Conservation (phyloP, 2,113 vertebrate genomes). For the Atlantisia rogersi region DNA sequence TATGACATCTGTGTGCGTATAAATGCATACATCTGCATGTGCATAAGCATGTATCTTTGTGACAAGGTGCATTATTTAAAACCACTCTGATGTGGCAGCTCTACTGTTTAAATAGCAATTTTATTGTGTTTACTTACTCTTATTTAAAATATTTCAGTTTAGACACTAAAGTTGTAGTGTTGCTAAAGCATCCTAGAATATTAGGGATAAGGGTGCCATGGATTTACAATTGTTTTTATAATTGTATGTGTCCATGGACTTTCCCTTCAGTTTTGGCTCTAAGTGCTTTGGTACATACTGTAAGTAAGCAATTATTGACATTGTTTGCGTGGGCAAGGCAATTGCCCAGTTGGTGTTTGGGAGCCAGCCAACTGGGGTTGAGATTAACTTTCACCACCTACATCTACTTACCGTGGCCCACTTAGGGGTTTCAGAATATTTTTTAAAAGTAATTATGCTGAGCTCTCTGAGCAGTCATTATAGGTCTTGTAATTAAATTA, state of each 20-base stretch:
- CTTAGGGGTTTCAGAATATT: background rate
- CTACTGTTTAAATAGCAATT: background rate
- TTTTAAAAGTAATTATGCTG: background rate
- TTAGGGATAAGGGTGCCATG: background rate
- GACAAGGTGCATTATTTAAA: background rate
- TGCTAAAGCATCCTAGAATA: background rate
- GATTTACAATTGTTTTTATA: background rate
- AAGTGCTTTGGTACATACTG: background rate
- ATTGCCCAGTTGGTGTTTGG: background rate
- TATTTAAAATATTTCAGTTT: background rate
- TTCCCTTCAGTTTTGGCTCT: background rate
- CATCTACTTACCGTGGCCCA: background rate
- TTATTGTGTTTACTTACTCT: background rate
- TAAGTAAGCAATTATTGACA: background rate
- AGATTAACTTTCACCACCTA: background rate
- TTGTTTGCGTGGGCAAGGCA: background rate
- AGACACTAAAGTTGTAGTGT: background rate
- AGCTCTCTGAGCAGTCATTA: fast-evolving
- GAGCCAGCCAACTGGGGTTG: background rate
- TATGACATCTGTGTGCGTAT: fast-evolving
- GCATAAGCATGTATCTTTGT: background rate
- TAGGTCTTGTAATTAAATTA: background rate
- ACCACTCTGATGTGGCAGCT: background rate
- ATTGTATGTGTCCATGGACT: background rate
- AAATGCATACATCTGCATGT: background rate